Base-by-base conservation (phyloP, 2,797 vertebrate species). In the Podarcis siculus region DNA sequence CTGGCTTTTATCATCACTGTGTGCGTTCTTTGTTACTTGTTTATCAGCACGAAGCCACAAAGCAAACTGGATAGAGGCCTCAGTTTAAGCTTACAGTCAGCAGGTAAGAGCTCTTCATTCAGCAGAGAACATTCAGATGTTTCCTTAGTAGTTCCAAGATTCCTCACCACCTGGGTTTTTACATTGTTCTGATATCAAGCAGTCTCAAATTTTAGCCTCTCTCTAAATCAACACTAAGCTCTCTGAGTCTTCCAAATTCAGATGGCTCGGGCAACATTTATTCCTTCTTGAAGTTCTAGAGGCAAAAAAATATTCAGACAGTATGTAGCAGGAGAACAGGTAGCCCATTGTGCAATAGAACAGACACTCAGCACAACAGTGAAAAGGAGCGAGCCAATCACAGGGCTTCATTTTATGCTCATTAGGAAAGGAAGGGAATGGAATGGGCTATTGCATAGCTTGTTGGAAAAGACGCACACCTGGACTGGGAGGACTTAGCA, bases 21-120 rank as follows among this genome's bases (percentile, higher is more conserved):
- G 39, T 99, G 98, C 93, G 98, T 98, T 90, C 98, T 98, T 86
- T 98, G 98, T 93, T 99, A 98, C 86, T 96, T 99, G 89, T 98
- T 99, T 95, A 97, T 99, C 95, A 97, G 97, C 95, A 98, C 97
- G 17, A 99, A 99, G 95, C 98, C 98, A 90, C 94, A 92, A 83
- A 95, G 95, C 92, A 97, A 98, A 82, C 90, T 98, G 96, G 98
- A 99, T 92, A 97, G 96, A 35, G 98, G 98, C 9, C 96, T 99
- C 92, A 97, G 96, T 0, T 96, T 99, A 92, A 97, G 96, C 0
- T 96, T 98, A 79, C 97, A 96, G 92, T 95, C 95, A 78, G 90
- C 97, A 97, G 98, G 98, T 99, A 97, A 94, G 93, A 73, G 75
- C 61, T 61, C 4, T 7, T 67, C 66, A 27, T 32, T 86, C 37